Evolutionary conservation across 2,888 invertebrate species (phyloP), one percentile per base, ranked within the genome.

Genomic region (Xylophagus ater): DNA sequence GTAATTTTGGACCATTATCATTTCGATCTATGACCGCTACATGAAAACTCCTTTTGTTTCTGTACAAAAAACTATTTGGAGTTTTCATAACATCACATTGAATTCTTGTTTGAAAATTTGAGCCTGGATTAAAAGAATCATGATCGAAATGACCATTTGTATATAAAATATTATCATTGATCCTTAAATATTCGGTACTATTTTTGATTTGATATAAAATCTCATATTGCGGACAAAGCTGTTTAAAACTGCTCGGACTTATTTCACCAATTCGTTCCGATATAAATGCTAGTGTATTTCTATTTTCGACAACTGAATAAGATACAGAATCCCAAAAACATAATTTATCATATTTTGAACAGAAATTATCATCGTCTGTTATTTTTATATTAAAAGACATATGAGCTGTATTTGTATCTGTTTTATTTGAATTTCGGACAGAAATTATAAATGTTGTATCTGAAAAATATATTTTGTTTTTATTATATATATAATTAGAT

Each of bases 1-100:
- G 60, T 21, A 75, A 51, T 48, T 82, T 70, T 1, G 94, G 93
- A 8, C 88, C 87, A 58, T 94, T 92, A 61, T 96, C 94, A 64
- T 96, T 96, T 61, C 88, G 87, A 57, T 87, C 85, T 35, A 83
- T 61, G 7, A 96, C 78, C 3, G 66, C 62, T n/a, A 76, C 55
- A 29, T 57, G 52, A 6, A 70, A 49, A 3, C 56, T 52, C 43
- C 59, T 61, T 19, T 54, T 39, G 18, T 50, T 38, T 26, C 48
- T 49, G 9, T 41, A 37, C 3, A 44, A 38, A 17, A 48, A 48
- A n/a, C 29, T 38, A 30, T 48, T 47, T 0, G 38, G 14, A 2
- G 49, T 60, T 56, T 54, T 62, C 3, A 59, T 65, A 1, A 68
- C 58, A 37, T 64, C 60, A 51, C 70, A 70, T 36, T 55, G 57